Evolutionary conservation across 2,888 invertebrate genomes (phyloP).

Genomic region (Aquatica leii): DNA sequence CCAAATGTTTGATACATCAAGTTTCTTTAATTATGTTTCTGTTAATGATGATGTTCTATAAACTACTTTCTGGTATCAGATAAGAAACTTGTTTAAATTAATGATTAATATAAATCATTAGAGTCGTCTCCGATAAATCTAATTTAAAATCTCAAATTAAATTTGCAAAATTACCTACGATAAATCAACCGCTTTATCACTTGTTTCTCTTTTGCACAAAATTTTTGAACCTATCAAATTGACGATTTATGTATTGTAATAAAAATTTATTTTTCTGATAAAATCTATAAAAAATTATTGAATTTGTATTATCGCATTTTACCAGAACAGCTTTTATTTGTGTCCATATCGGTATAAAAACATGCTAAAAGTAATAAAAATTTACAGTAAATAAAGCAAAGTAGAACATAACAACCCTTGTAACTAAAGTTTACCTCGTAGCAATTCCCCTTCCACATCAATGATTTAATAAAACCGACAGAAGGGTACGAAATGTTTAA

Average conservation of each 20-base stretch:
- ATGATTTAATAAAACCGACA: constrained; percentile 58
- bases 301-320: constrained; percentile 1
- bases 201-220: too few relatives aligned
- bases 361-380: constrained; percentile 29
- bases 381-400: constrained; percentile 40
- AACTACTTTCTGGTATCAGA: too few relatives aligned
- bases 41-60: too few relatives aligned
- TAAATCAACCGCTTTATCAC: too few relatives aligned
- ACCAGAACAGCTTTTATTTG: constrained; percentile 7
- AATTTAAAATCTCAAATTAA: too few relatives aligned
- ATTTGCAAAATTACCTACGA: too few relatives aligned
- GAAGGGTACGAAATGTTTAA: constrained; percentile 56
- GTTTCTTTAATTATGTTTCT: too few relatives aligned
- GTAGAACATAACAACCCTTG: constrained; percentile 23
- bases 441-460: constrained; percentile 49
- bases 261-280: background rate
- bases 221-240: too few relatives aligned
- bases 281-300: background rate
- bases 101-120: too few relatives aligned
- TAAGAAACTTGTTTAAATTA: too few relatives aligned
- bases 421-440: constrained; percentile 19
- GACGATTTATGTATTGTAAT: background rate
- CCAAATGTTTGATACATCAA: too few relatives aligned
- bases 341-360: constrained; percentile 22
- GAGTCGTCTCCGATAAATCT: too few relatives aligned